phyloP scores from a whole-genome alignment of 2,113 vertebrate genomes.

The Hyperoodon ampullatus region DNA sequence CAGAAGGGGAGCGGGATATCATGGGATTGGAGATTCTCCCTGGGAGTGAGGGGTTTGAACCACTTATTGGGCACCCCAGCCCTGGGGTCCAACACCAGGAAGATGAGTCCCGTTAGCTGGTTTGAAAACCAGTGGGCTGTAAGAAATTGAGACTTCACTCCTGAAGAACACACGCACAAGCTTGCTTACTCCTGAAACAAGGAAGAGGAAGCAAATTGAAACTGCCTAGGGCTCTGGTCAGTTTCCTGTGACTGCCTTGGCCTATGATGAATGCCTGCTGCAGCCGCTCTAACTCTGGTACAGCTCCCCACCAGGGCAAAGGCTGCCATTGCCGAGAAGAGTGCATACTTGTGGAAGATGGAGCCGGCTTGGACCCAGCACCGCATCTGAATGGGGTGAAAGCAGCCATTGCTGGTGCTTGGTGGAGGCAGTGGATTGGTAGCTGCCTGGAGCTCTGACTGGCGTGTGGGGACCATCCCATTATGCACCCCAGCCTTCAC shows the following conservation, averaged over 20 bases:
- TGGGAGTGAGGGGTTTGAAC: background rate
- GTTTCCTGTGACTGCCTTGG: too few species aligned
- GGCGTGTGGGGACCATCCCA: background rate
- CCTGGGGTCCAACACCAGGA: background rate
- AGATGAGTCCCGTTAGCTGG: background rate
- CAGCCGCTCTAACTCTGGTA: too few species aligned
- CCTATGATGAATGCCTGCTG: too few species aligned
- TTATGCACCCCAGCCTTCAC: background rate
- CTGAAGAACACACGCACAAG: background rate
- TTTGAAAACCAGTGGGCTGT: background rate
- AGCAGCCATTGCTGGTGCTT: background rate
- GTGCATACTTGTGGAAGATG: background rate
- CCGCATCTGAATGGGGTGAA: background rate
- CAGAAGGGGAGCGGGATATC: background rate
- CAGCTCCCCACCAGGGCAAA: too few species aligned
- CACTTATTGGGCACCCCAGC: background rate
- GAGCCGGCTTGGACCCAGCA: accelerated
- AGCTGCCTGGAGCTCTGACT: background rate
- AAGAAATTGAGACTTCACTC: background rate
- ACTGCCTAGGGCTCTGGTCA: background rate
- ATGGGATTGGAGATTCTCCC: background rate
- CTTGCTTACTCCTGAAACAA: background rate
- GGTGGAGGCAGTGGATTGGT: background rate
- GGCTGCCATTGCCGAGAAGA: too few species aligned
- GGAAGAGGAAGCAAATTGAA: background rate